Percentiles rank a stretch among this genome's conserved stretches.
phyloP scores from a whole-genome alignment of 2,888 invertebrate species.

The Parnassius apollo region DNA sequence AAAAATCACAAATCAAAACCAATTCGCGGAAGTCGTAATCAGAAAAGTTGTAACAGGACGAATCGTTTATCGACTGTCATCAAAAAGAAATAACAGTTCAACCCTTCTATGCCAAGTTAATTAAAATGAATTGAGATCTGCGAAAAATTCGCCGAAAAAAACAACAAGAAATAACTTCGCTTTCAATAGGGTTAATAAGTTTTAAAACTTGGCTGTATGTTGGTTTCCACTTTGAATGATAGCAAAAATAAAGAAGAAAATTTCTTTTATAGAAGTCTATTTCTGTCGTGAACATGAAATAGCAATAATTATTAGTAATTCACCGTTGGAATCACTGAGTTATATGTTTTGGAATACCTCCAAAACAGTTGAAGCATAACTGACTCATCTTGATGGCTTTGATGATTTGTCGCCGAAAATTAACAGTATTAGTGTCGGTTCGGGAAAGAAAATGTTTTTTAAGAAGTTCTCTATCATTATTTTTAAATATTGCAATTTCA shows the following conservation, averaged over 20 bases:
- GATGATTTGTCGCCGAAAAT: conserved; percentile 27
- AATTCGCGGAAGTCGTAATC: conserved; percentile 52
- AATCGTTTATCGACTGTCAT: conserved; percentile 77
- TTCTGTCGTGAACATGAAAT: neutral
- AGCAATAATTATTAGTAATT: conserved; percentile 21
- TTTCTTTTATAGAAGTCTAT: neutral
- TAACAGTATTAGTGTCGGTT: conserved; percentile 24
- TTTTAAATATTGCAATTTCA: conserved; percentile 2
- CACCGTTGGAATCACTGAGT: conserved; percentile 11
- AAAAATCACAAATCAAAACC: conserved; percentile 55
- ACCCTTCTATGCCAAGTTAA: conserved; percentile 69
- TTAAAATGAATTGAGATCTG: conserved; percentile 57
- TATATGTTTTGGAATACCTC: conserved; percentile 24
- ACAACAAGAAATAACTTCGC: conserved; percentile 19
- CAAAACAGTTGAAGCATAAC: conserved; percentile 24
- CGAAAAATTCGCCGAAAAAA: conserved; percentile 39
- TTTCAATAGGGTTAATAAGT: conserved; percentile 17
- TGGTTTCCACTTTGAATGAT: neutral
- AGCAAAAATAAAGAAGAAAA: neutral
- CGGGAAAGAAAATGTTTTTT: conserved; percentile 11
- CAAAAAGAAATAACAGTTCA: conserved; percentile 71
- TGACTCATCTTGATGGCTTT: conserved; percentile 23
- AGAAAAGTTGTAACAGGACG: conserved; percentile 55
- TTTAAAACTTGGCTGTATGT: conserved; percentile 4
- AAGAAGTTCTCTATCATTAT: conserved; percentile 7